These are phyloP conservation scores for Cyprinodon tularosa DNA, from an alignment of 2,113 vertebrate genomes.

Conservation along the genomic window DNA sequence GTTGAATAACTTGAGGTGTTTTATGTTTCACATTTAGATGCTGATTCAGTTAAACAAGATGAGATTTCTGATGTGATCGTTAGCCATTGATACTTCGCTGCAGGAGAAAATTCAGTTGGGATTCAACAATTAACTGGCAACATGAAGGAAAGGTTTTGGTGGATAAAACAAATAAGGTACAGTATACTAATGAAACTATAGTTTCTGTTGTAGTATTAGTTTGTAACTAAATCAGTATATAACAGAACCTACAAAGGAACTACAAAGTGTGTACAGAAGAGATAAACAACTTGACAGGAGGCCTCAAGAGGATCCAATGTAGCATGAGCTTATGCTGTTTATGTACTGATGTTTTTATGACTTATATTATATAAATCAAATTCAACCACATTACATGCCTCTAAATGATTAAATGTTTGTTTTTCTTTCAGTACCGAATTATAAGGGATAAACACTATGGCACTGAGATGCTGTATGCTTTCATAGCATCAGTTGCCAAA, in stretches of 20 bases:
- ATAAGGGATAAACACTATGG: accelerated
- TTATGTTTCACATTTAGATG: conserved; percentile 54
- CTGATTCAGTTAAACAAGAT: accelerated
- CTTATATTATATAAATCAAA: background rate
- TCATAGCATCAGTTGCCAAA: conserved; percentile 45
- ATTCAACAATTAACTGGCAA: background rate
- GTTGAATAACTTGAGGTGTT: background rate
- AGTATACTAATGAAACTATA: background rate
- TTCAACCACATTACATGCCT: background rate
- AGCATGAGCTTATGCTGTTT: too few relatives aligned
- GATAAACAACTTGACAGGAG: too few relatives aligned
- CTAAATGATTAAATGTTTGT: background rate
- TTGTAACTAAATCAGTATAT: too few relatives aligned
- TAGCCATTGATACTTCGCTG: conserved; percentile 72
- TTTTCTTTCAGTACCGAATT: conserved; percentile 55
- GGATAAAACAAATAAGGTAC: conserved; percentile 34
- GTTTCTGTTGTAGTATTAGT: background rate
- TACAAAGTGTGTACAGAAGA: too few relatives aligned
- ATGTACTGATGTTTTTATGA: too few relatives aligned
- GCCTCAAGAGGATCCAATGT: too few relatives aligned
- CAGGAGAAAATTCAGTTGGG: accelerated
- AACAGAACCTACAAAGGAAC: too few relatives aligned
- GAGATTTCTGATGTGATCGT: conserved; percentile 44
- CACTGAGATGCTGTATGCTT: background rate
- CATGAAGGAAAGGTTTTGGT: background rate